These are phyloP conservation scores for Sarcophaga variegata DNA, from an alignment of 2,888 invertebrate genomes.

Conservation along the genomic window DNA sequence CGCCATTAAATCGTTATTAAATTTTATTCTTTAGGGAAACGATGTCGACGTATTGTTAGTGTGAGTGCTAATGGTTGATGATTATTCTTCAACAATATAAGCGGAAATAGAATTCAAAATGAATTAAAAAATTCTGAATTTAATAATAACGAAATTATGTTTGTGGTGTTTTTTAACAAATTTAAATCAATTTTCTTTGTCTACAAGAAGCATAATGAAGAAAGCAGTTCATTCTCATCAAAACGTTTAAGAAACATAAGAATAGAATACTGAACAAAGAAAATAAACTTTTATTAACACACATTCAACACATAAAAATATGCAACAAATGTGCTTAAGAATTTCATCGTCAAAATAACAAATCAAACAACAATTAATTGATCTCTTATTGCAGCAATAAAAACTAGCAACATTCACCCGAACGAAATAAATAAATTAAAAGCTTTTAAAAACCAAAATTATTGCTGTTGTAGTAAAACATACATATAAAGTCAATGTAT, in stretches of 20 bases:
- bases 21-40: constrained; percentile 9
- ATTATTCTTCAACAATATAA: constrained; percentile 25
- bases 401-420: not conserved
- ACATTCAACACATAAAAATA: constrained; percentile 26
- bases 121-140: constrained; percentile 9
- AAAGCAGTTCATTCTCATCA: not conserved
- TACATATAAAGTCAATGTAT: too few relatives aligned
- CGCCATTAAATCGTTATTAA: not conserved
- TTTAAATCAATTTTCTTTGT: not conserved
- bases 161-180: not conserved
- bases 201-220: not conserved
- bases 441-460: too few relatives aligned
- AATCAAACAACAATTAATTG: constrained; percentile 61
- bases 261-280: not conserved
- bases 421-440: too few relatives aligned
- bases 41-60: constrained; percentile 24
- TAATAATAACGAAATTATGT: constrained; percentile 25
- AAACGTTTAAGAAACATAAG: not conserved
- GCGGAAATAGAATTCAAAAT: not conserved
- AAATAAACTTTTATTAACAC: not conserved
- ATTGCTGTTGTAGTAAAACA: too few relatives aligned
- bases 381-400: constrained; percentile 57
- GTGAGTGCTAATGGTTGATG: constrained; percentile 51
- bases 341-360: not conserved
- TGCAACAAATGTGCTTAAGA: constrained; percentile 37